Base-by-base conservation (phyloP, 2,797 vertebrate species). In the Sylvia borin region DNA sequence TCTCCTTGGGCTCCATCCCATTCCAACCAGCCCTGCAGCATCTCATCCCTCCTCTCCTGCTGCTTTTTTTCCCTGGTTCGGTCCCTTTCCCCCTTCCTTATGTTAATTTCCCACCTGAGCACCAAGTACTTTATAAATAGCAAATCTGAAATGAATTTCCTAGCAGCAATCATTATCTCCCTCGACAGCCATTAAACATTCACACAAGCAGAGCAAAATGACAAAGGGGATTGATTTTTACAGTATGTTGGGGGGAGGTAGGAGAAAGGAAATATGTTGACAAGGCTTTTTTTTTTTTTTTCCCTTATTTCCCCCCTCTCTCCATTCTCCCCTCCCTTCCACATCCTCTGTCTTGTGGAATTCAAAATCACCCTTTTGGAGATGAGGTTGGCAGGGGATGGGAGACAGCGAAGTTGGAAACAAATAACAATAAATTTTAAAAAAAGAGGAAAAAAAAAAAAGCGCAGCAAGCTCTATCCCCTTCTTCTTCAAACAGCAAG, bases 61-160 rank as follows among this genome's bases (percentile, higher is more conserved):
- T 77, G 65, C n/a, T 10, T 40, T 34, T 64, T 5, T 21, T 17
- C 76, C 77, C 90, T 21, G 11, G 10, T 77, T 96, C 1, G 78
- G 96, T 94, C 93, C 78, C 75, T 88, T 91, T 91, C 96, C 93
- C 94, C 83, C 90, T 96, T 97, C 97, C 96, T 97, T 97, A 97
- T 97, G 97, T 96, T 98, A 98, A 98, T 98, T 98, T 98, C 98
- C 98, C 98, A 98, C 98, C 98, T 98, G 98, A 98, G 97, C 97
- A 97, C 96, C 95, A 97, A 98, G 98, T 97, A 96, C 97, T 97
- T 98, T 98, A 98, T 98, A 98, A 98, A 98, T 98, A 98, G 98
- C 98, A 98, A 98, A 98, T 98, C 98, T 97, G 97, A 98, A 98
- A 98, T 98, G 98, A 98, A 98, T 98, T 98, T 98, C 98, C 98